A percentile compares a stretch with the other conserved stretches of the same genome.
Conservation (phyloP, 2,888 invertebrate genomes). For the Mesochorus sp. region DNA sequence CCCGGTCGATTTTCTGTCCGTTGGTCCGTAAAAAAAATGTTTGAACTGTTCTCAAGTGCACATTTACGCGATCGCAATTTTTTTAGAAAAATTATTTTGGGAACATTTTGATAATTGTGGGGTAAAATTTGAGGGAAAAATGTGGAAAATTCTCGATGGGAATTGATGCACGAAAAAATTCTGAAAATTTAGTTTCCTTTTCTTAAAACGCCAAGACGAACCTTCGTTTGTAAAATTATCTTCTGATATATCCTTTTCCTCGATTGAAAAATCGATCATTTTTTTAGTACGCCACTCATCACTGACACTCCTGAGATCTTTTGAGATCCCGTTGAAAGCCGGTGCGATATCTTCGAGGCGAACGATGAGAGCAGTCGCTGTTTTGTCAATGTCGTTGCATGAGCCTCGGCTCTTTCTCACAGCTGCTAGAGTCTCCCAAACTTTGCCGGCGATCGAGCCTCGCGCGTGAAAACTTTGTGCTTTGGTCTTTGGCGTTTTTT, state of each 20-base stretch:
- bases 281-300: constrained; percentile 17
- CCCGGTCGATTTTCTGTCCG: no score
- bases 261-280: constrained; percentile 23
- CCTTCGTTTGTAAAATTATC: constrained; percentile 28
- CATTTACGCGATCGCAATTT: no score
- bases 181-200: neutral
- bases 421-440: constrained; percentile 75
- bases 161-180: no score
- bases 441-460: constrained; percentile 72
- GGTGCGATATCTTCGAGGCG: constrained; percentile 45
- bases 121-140: no score
- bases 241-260: constrained; percentile 42
- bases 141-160: no score
- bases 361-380: constrained; percentile 67
- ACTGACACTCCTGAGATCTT: constrained; percentile 24
- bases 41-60: no score
- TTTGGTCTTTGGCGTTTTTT: constrained; percentile 69
- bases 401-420: constrained; percentile 70
- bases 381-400: constrained; percentile 63
- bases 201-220: constrained; percentile 23
- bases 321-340: neutral
- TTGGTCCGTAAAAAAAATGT: no score
- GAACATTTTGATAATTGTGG: no score
- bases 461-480: constrained; percentile 57
- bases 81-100: no score